Percentiles rank a stretch among this genome's conserved stretches.
Evolutionary conservation across 2,797 vertebrate species (phyloP).

Genomic region (Argya squamiceps): DNA sequence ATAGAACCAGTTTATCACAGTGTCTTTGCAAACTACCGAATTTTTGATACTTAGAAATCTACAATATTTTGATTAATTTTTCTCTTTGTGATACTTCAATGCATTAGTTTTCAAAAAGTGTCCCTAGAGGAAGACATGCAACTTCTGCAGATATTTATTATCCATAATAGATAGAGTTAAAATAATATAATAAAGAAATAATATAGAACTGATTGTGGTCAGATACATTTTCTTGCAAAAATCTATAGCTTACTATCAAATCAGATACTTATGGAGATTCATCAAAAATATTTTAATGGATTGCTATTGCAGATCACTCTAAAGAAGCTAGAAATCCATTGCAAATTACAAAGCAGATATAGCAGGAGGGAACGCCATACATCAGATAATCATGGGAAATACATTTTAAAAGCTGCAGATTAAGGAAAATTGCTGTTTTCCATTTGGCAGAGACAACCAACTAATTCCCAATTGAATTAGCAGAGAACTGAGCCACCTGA

Average conservation of each 20-base stretch:
- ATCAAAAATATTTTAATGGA: conserved; percentile 8
- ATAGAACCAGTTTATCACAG: not conserved
- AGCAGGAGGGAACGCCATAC: not conserved
- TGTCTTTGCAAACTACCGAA: not conserved
- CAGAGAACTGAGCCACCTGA: conserved; percentile 4
- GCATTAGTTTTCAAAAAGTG: not conserved
- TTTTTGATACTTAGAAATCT: not conserved
- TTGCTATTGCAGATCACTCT: not conserved
- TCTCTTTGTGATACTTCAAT: not conserved
- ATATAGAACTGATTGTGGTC: not conserved
- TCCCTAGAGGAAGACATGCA: not conserved
- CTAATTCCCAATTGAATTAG: not conserved
- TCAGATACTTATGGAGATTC: not conserved
- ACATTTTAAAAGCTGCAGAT: conserved; percentile 33
- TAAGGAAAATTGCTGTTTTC: conserved; percentile 55
- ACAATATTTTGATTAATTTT: not conserved
- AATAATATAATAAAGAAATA: not conserved
- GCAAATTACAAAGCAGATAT: conserved; percentile 4
- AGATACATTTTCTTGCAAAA: not conserved
- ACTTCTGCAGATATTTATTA: not conserved
- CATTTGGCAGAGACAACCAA: conserved; percentile 24
- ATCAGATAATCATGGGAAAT: conserved; percentile 27
- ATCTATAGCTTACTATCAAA: not conserved
- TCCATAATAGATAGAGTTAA: not conserved
- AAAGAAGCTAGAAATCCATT: not conserved